phyloP scores from a whole-genome alignment of 2,113 vertebrate species.

The Sardina pilchardus region DNA sequence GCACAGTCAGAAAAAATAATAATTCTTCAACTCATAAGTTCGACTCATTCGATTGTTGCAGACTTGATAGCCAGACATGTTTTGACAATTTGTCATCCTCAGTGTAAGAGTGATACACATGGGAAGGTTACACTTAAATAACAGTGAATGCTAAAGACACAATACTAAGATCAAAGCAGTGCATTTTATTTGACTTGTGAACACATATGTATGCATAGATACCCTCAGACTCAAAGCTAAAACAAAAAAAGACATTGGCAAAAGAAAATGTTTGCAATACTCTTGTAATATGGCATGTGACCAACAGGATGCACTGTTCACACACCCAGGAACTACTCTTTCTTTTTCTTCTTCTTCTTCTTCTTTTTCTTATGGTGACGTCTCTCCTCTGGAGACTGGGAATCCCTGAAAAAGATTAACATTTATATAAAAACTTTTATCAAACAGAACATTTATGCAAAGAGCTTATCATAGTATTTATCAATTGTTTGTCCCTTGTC shows the following conservation, averaged over 20 bases:
- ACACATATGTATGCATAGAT: not conserved
- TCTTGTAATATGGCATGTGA: not conserved
- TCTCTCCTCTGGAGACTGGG: constrained; percentile 73
- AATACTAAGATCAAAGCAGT: not conserved
- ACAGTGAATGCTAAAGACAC: not conserved
- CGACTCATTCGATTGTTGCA: not conserved
- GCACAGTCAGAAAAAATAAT: not conserved
- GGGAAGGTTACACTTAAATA: not conserved
- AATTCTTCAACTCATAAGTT: not conserved
- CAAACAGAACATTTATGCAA: not conserved
- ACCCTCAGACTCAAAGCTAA: not conserved
- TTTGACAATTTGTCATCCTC: not conserved
- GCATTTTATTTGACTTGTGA: not conserved
- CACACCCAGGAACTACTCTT: constrained; percentile 35
- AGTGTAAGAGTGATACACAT: not conserved
- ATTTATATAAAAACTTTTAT: too few relatives aligned
- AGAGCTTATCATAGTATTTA: not conserved
- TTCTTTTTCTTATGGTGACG: constrained; percentile 78
- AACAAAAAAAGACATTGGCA: not conserved
- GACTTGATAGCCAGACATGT: not conserved
- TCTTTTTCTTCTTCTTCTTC: constrained; percentile 67
- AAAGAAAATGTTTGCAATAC: not conserved
- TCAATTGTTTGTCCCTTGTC: not conserved
- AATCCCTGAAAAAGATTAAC: constrained; percentile 77
- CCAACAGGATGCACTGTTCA: not conserved